Conservation (phyloP, 2,797 vertebrate species). For the Discoglossus pictus region DNA sequence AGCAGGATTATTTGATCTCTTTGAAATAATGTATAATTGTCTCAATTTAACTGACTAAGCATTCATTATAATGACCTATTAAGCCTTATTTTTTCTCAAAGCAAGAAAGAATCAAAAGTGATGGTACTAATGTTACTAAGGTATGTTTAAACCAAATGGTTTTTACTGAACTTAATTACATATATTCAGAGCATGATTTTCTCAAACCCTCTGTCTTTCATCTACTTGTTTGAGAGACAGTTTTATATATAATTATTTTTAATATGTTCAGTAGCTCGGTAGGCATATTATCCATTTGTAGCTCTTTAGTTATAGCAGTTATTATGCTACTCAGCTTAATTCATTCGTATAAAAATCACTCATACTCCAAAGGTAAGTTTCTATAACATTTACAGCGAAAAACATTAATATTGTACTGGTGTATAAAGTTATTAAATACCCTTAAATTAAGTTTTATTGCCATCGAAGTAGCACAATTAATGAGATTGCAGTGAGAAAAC, state of each 20-base stretch:
- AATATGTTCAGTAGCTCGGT: not conserved
- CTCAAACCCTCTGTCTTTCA: not conserved
- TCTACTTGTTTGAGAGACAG: not conserved
- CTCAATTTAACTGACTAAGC: not conserved
- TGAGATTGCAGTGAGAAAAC: slow-evolving; percentile 17
- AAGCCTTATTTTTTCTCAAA: not conserved
- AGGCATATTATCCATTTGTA: not conserved
- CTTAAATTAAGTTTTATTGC: too few species aligned
- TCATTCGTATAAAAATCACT: not conserved
- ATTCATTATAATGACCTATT: not conserved
- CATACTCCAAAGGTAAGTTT: slow-evolving; percentile 3
- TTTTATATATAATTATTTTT: slow-evolving; percentile 1
- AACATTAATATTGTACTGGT: too few species aligned
- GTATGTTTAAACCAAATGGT: not conserved
- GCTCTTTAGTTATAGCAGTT: not conserved
- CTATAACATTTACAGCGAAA: not conserved
- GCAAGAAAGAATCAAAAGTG: not conserved
- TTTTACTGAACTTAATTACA: slow-evolving; percentile 1
- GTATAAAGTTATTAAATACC: too few species aligned
- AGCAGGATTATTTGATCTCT: too few species aligned
- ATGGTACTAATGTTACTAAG: not conserved
- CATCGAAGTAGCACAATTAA: slow-evolving; percentile 22
- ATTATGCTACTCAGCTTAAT: too few species aligned
- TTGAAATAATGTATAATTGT: not conserved
- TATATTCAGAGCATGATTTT: not conserved